phyloP scores from a whole-genome alignment of 2,113 vertebrate species.

The Phoenicopterus ruber region DNA sequence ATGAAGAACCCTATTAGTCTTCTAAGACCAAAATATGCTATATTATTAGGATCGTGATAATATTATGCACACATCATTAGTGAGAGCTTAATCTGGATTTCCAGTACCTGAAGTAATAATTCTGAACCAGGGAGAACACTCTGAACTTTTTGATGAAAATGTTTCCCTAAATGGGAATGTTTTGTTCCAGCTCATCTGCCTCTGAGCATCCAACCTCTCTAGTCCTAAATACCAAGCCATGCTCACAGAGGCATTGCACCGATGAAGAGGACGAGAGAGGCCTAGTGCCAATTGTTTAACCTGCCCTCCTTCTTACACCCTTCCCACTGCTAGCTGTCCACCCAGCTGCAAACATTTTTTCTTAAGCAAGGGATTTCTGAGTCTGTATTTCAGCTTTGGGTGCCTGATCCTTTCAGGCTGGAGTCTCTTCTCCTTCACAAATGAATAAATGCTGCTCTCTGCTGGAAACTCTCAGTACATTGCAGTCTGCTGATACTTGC shows the following conservation, averaged over 20 bases:
- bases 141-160: not conserved
- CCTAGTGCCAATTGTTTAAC: not conserved
- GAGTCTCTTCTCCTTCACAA: not conserved
- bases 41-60: not conserved
- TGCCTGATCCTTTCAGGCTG: not conserved
- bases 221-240: not conserved
- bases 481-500: not conserved
- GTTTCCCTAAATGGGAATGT: not conserved
- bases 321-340: not conserved
- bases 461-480: not conserved
- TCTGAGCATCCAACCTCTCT: not conserved
- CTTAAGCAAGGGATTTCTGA: not conserved
- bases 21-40: not conserved
- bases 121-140: not conserved
- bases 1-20: not conserved
- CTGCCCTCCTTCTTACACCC: not conserved
- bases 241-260: not conserved
- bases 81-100: not conserved
- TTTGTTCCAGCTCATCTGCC: not conserved
- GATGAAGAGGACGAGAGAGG: not conserved
- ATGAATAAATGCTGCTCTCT: slow-evolving; percentile 65
- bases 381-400: not conserved
- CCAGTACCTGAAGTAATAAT: not conserved
- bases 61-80: not conserved
- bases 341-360: not conserved